These are phyloP conservation scores for Antechinus stuartii DNA, from an alignment of 2,113 vertebrate genomes.

Conservation along the genomic window DNA sequence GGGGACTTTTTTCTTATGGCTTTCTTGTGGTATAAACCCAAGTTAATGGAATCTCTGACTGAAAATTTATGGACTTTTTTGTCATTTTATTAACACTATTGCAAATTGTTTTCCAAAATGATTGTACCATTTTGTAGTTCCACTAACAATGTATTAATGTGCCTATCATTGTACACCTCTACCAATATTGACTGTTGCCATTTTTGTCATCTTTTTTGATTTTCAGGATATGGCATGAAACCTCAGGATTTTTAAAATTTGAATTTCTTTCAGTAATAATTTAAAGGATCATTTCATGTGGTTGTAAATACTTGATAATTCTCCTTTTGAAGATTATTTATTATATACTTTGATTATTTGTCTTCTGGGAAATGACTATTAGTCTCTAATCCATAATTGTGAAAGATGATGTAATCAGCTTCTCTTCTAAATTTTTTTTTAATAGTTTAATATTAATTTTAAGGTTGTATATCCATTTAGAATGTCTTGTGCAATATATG, in stretches of 20 bases:
- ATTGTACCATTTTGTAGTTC: too few relatives aligned
- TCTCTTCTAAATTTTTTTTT: not conserved
- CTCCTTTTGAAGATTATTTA: not conserved
- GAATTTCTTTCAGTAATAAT: not conserved
- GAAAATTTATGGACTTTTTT: too few relatives aligned
- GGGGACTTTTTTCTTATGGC: too few relatives aligned
- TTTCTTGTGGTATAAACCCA: too few relatives aligned
- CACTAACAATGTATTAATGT: too few relatives aligned
- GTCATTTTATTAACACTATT: too few relatives aligned
- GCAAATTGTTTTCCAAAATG: too few relatives aligned
- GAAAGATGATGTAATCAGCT: not conserved
- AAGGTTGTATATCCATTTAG: not conserved
- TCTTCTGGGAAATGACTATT: not conserved
- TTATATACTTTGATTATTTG: not conserved
- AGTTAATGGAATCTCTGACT: too few relatives aligned
- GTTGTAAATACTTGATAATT: not conserved
- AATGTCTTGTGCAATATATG: not conserved
- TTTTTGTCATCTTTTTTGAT: not conserved
- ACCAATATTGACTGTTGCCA: too few relatives aligned
- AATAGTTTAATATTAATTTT: not conserved
- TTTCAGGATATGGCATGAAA: not conserved
- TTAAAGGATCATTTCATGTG: not conserved
- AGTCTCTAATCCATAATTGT: not conserved
- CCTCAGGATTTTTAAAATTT: not conserved
- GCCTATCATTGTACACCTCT: too few relatives aligned